Evolutionary conservation across 2,888 invertebrate species (phyloP).

Genomic region (Mesochorus sp.): DNA sequence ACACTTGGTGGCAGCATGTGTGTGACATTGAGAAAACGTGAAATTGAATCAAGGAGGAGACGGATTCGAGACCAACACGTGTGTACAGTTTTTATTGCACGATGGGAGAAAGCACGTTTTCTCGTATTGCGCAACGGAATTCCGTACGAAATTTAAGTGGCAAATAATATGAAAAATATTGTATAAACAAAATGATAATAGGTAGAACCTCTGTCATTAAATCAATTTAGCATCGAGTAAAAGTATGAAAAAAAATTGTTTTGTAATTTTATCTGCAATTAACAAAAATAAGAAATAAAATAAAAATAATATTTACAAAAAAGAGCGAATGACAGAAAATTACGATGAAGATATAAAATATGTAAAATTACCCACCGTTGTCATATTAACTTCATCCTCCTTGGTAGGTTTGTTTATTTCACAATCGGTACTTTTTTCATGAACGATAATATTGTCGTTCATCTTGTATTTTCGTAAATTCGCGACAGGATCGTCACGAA

Average conservation of each 20-base stretch:
- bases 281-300: too few relatives aligned
- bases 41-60: background rate
- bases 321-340: constrained; percentile 6
- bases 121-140: too few relatives aligned
- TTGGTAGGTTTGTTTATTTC: constrained; percentile 71
- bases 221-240: too few relatives aligned
- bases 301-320: background rate
- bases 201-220: too few relatives aligned
- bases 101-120: too few relatives aligned
- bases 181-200: too few relatives aligned
- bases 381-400: constrained; percentile 77
- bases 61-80: background rate
- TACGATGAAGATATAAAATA: constrained; percentile 9
- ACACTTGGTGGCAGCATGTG: background rate
- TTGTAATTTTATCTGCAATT: too few relatives aligned
- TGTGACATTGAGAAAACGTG: background rate
- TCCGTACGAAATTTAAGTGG: too few relatives aligned
- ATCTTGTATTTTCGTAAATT: background rate
- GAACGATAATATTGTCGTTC: background rate
- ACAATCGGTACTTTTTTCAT: constrained; percentile 52
- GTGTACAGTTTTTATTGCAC: too few relatives aligned
- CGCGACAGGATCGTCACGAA: background rate
- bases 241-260: too few relatives aligned
- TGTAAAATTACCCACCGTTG: constrained; percentile 72
- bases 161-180: too few relatives aligned